A percentile compares a stretch with the other conserved stretches of the same genome.
These are phyloP conservation scores for Ceratina calcarata DNA, from an alignment of 1,140 invertebrate species.

Conservation along the genomic window DNA sequence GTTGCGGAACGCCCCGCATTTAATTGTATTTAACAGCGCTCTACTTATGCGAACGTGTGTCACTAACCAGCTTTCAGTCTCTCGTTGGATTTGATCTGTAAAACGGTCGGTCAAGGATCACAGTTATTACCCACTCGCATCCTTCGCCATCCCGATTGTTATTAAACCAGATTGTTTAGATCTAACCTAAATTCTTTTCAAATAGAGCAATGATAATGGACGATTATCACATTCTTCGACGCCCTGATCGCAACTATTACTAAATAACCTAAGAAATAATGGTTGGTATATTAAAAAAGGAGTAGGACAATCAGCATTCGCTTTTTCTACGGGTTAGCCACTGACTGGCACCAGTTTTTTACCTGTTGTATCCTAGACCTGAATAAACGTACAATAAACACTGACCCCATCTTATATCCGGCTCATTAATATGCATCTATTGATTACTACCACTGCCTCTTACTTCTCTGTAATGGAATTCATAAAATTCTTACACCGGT, in stretches of 20 bases:
- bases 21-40: constrained; percentile 24
- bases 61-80: neutral
- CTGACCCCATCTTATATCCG: neutral
- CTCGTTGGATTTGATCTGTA: constrained; percentile 7
- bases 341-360: neutral
- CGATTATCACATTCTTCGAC: too few relatives aligned
- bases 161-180: too few relatives aligned
- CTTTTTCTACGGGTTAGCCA: too few relatives aligned
- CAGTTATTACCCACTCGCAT: neutral
- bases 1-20: constrained; percentile 7
- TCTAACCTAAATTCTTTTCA: too few relatives aligned
- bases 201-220: too few relatives aligned
- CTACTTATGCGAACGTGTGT: constrained; percentile 5
- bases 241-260: too few relatives aligned
- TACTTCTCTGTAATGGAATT: neutral
- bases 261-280: neutral
- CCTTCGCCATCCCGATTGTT: neutral
- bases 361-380: constrained; percentile 3
- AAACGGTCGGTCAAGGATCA: constrained; percentile 28
- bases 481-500: neutral
- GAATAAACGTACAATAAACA: constrained; percentile 1
- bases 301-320: too few relatives aligned
- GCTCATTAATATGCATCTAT: neutral
- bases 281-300: too few relatives aligned
- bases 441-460: neutral